Evolutionary conservation across 2,888 invertebrate genomes (phyloP).

Genomic region (Cacoxenus indagator): DNA sequence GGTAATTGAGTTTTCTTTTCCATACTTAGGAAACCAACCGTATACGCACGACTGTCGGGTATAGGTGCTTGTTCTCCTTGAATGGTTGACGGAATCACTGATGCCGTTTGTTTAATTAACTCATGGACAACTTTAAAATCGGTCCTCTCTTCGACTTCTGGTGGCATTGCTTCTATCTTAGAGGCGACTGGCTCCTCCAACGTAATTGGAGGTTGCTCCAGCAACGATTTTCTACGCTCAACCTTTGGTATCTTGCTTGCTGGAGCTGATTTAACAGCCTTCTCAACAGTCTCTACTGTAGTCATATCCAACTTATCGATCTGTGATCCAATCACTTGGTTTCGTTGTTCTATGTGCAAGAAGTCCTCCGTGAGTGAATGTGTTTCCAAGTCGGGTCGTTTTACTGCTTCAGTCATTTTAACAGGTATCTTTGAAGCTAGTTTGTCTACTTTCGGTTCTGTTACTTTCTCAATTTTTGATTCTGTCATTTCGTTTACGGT

Average conservation of each 20-base stretch:
- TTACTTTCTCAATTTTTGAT: slow-evolving; percentile 37
- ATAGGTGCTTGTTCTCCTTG: too few species aligned
- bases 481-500: slow-evolving; percentile 28
- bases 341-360: slow-evolving; percentile 47
- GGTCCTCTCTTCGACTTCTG: too few species aligned
- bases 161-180: not conserved
- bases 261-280: slow-evolving; percentile 43
- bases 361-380: slow-evolving; percentile 51
- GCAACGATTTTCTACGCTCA: slow-evolving; percentile 48
- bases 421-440: slow-evolving; percentile 50
- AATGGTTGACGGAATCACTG: too few species aligned
- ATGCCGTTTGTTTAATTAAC: too few species aligned
- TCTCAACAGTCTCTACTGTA: not conserved
- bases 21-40: slow-evolving; percentile 19
- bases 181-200: not conserved
- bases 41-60: not conserved
- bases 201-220: slow-evolving; percentile 30
- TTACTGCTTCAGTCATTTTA: slow-evolving; percentile 35
- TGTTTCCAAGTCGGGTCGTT: slow-evolving; percentile 42
- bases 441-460: slow-evolving; percentile 46
- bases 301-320: not conserved
- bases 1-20: slow-evolving; percentile 20
- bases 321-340: slow-evolving; percentile 28
- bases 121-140: too few species aligned
- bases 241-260: slow-evolving; percentile 55